Evolutionary conservation across 2,797 vertebrate genomes (phyloP).

Genomic region (Okamejei kenojei): DNA sequence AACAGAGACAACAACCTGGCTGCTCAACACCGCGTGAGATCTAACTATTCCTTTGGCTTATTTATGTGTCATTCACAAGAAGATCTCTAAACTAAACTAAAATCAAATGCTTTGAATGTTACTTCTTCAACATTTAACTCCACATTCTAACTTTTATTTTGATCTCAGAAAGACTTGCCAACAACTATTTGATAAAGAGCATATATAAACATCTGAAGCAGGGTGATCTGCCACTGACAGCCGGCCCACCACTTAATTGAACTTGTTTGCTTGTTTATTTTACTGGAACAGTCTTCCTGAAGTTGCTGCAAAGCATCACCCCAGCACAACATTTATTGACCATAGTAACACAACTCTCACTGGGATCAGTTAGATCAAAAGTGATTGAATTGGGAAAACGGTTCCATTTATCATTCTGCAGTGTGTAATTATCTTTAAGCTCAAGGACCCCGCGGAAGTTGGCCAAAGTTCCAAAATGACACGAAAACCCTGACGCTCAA

Average conservation of each 20-base stretch:
- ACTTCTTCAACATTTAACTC: neutral
- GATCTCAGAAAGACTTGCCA: neutral
- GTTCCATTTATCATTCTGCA: constrained; percentile 46
- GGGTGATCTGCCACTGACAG: neutral
- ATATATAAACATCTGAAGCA: neutral
- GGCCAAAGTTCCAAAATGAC: constrained; percentile 44
- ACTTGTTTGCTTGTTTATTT: constrained; percentile 15
- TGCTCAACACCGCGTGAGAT: too few relatives aligned
- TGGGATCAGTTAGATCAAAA: constrained; percentile 36
- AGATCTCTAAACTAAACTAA: too few relatives aligned
- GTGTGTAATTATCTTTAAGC: constrained; percentile 64
- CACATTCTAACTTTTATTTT: neutral
- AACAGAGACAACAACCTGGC: too few relatives aligned
- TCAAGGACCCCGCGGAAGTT: constrained; percentile 41
- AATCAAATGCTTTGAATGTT: neutral
- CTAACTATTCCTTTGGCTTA: too few relatives aligned
- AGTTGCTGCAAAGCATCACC: neutral
- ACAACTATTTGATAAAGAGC: neutral
- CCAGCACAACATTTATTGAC: constrained; percentile 7
- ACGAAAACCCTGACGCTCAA: neutral
- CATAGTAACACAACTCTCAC: neutral
- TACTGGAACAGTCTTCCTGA: too few relatives aligned
- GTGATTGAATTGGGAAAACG: neutral
- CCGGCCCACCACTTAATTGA: neutral
- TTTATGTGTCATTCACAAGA: too few relatives aligned